These are phyloP conservation scores for Drosophila niveifrons DNA, from an alignment of 2,888 invertebrate genomes.

Conservation along the genomic window DNA sequence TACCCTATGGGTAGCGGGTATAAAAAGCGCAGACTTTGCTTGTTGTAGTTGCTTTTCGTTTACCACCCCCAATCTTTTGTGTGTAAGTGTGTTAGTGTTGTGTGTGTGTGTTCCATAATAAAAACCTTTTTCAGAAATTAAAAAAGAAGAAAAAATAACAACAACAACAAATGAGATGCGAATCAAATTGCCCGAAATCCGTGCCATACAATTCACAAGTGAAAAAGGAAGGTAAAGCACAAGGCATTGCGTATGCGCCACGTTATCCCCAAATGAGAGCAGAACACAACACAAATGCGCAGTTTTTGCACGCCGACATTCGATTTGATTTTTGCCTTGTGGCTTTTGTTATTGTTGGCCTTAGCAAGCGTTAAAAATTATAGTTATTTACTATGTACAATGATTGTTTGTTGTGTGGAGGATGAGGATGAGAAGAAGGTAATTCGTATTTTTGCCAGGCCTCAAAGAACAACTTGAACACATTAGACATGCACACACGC, in stretches of 20 bases:
- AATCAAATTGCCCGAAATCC: conserved; percentile 57
- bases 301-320: conserved; percentile 20
- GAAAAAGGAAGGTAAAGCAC: background rate
- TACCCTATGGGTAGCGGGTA: too few species aligned
- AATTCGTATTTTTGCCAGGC: conserved; percentile 25
- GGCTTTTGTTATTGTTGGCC: conserved; percentile 48
- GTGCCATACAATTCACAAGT: conserved; percentile 50
- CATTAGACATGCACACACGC: conserved; percentile 80
- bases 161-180: conserved; percentile 44
- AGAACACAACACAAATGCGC: conserved; percentile 1
- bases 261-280: conserved; percentile 37
- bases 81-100: conserved; percentile 12
- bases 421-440: background rate
- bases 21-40: conserved; percentile 20
- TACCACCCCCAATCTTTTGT: conserved; percentile 2
- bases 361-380: conserved; percentile 72
- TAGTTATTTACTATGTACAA: conserved; percentile 70
- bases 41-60: conserved; percentile 43
- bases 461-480: conserved; percentile 42
- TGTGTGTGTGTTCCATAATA: conserved; percentile 56
- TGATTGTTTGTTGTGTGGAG: conserved; percentile 32
- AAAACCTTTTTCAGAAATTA: conserved; percentile 80
- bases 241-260: conserved; percentile 58
- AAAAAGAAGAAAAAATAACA: conserved; percentile 53
- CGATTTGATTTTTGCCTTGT: conserved; percentile 68